These are phyloP conservation scores for Scomberomorus guttatus DNA, from an alignment of 2,797 vertebrate genomes.

Conservation along the genomic window DNA sequence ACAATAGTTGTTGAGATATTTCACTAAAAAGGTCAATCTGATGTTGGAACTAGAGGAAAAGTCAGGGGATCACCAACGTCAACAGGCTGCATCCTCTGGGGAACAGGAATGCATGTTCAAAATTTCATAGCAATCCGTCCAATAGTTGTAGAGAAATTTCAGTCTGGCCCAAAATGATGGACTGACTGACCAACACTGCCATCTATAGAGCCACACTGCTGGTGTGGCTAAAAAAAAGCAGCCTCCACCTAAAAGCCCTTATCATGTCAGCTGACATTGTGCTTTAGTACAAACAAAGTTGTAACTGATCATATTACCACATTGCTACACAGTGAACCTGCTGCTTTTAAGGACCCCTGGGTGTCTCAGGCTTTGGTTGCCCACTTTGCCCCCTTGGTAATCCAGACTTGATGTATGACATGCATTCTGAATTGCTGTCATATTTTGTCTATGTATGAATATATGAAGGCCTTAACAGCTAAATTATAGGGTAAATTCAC, in stretches of 20 bases:
- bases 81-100: not conserved
- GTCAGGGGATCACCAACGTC: not conserved
- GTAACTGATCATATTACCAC: not conserved
- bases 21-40: not conserved
- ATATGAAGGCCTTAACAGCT: not conserved
- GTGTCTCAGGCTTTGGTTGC: not conserved
- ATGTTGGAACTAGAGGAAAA: no score
- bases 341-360: no score
- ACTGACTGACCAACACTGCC: no score
- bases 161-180: no score
- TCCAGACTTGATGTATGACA: conserved; percentile 4
- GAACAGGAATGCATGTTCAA: not conserved
- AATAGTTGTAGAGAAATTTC: not conserved
- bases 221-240: not conserved
- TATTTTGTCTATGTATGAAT: conserved; percentile 1
- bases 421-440: not conserved
- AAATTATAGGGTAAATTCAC: not conserved
- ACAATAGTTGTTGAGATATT: not conserved
- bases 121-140: not conserved
- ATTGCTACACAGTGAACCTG: not conserved
- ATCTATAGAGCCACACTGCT: not conserved
- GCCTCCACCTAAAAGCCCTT: not conserved
- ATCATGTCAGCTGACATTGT: not conserved
- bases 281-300: not conserved
- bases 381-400: not conserved